Conservation (phyloP, 2,888 invertebrate species). For the Trichopria drosophilae region DNA sequence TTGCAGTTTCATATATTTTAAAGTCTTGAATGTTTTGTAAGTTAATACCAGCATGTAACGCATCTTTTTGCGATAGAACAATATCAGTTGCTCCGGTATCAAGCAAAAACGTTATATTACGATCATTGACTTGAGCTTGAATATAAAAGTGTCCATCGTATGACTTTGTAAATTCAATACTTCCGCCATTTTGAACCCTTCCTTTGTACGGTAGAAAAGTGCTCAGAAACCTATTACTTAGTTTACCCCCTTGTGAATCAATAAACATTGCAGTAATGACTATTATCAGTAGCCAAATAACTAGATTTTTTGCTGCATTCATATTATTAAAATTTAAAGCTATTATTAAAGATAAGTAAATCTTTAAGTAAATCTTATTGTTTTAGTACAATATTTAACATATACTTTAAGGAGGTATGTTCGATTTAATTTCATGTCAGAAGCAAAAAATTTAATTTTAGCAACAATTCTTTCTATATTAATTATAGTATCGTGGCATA, state of each 20-base stretch:
- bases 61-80: slow-evolving; percentile 19
- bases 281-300: slow-evolving; percentile 21
- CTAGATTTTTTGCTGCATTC: slow-evolving; percentile 19
- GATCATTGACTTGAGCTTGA: slow-evolving; percentile 21
- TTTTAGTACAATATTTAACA: slow-evolving; percentile 21
- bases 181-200: slow-evolving; percentile 17
- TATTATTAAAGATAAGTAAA: slow-evolving; percentile 5
- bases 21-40: slow-evolving; percentile 15
- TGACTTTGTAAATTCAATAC: slow-evolving; percentile 21
- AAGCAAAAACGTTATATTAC: slow-evolving; percentile 21
- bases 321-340: slow-evolving; percentile 13
- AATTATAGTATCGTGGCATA: slow-evolving; percentile 18
- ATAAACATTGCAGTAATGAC: slow-evolving; percentile 17
- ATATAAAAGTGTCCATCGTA: slow-evolving; percentile 19
- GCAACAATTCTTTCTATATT: slow-evolving; percentile 20
- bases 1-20: slow-evolving; percentile 17
- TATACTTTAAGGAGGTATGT: slow-evolving; percentile 21
- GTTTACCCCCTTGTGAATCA: slow-evolving; percentile 20
- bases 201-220: slow-evolving; percentile 20
- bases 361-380: slow-evolving; percentile 18
- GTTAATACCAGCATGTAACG: slow-evolving; percentile 16
- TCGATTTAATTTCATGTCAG: slow-evolving; percentile 23
- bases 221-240: slow-evolving; percentile 18
- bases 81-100: slow-evolving; percentile 21
- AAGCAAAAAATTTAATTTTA: slow-evolving; percentile 22